Conservation (phyloP, 1,140 invertebrate genomes). For the Drosophila sechellia region DNA sequence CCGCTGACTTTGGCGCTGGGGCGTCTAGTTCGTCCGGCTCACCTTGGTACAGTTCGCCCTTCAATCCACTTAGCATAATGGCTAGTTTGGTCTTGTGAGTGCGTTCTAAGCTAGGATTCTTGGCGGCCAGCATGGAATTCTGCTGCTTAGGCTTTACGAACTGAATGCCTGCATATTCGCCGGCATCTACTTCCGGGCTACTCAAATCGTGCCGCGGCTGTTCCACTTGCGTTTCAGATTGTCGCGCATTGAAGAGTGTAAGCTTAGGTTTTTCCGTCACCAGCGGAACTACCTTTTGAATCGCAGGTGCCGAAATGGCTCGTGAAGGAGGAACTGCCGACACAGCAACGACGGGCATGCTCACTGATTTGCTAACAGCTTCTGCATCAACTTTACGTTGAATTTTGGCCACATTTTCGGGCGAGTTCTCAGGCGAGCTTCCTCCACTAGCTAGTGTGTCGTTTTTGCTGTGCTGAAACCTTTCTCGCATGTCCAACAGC, state of each 20-base stretch:
- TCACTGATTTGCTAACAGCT: constrained; percentile 36
- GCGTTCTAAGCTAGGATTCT: constrained; percentile 68
- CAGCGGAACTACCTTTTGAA: background rate
- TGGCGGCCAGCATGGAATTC: constrained; percentile 23
- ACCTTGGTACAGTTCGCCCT: constrained; percentile 73
- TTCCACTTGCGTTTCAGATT: background rate
- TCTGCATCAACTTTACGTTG: constrained; percentile 50
- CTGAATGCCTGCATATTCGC: constrained; percentile 72
- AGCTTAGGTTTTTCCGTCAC: constrained; percentile 61
- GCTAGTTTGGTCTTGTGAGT: constrained; percentile 79
- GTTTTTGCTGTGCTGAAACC: constrained; percentile 2
- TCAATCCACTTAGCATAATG: constrained; percentile 74
- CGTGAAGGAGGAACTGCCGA: constrained; percentile 39
- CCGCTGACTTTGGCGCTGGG: background rate
- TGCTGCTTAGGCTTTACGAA: constrained; percentile 80
- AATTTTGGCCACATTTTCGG: constrained; percentile 62
- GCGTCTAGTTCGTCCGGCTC: constrained; percentile 49
- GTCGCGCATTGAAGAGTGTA: constrained; percentile 74
- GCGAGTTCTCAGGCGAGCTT: constrained; percentile 58
- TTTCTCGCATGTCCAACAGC: constrained; percentile 49
- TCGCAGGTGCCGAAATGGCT: constrained; percentile 46
- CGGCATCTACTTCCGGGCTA: constrained; percentile 64
- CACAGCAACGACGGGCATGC: constrained; percentile 49
- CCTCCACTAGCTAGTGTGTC: background rate
- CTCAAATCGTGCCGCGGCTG: constrained; percentile 31